Base-by-base conservation (phyloP, 2,888 invertebrate genomes). In the Lepidochitona cinerea region DNA sequence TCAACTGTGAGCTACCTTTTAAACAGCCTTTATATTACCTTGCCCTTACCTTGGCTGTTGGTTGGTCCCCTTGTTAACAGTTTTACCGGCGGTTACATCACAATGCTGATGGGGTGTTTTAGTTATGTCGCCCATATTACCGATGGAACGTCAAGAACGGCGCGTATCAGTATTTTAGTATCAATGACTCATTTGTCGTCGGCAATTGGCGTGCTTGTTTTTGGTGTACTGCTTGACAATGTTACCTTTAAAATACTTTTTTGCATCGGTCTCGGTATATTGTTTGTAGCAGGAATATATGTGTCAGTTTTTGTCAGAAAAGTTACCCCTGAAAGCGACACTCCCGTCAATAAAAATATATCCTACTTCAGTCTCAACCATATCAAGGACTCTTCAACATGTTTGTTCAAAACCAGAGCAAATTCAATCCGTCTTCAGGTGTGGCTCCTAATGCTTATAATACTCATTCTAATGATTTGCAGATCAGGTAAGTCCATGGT, bases 81-180 rank as follows among this genome's bases (percentile, higher is more conserved):
- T 0, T 64, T 91, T 1, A 87, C 86, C 64, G 92, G 92, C 2
- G 91, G 91, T 3, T 91, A 88, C 76, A 88, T 91, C 6, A 89
- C 89, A 23, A 85, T 90, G 29, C 86, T 91, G 37, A 89, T 91
- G 89, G 84, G 87, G 5, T 84, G 85, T 0, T 96, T 79, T 95
- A 97, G 91, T 91, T 96, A 96, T 87, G 93, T 97, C 67, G 94
- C 96, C 0, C 96, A 96, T 84, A 93, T 96, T 29, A 94, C 96
- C 0, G 93, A 94, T 0, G 82, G 93, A 0, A 91, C 93, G 74
- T 93, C 94, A 81, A 92, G 96, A 74, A 97, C 97, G 0, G 88
- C 95, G 29, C 92, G 96, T 75, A 94, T 97, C 3, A 95, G 96
- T 0, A 93, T 97, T 68, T 90, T 97, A 71, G 97, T 97, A 86